Evolutionary conservation across 2,888 invertebrate genomes (phyloP), one percentile per base, ranked within the genome.

Genomic region (Epinotia demarniana): DNA sequence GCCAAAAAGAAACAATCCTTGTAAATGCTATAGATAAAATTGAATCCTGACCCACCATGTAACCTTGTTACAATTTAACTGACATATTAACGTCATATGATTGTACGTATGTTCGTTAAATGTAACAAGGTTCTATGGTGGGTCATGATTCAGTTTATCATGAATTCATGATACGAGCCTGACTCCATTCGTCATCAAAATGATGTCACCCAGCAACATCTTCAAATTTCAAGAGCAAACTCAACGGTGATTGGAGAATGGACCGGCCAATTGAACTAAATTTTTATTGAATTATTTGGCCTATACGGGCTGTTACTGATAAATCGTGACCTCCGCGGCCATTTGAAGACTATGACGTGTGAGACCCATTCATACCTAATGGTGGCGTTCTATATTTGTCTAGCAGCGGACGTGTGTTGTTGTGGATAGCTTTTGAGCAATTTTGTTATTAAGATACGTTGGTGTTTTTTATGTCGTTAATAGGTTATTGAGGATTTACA

Each of bases 231-330:
- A 74, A 73, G 57, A 33, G 49, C 58, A 70, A 64, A 60, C 84
- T 84, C 78, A 81, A 83, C 88, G 92, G 90, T 93, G 92, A 94
- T 93, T 93, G 93, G 93, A 88, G 90, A 92, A 92, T 91, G 85
- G 89, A 83, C 81, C 85, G 78, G 85, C 85, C 93, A 94, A 94
- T 94, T 94, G 92, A 87, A 84, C 92, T 93, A 93, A 94, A 90
- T 81, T 89, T 90, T 93, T 92, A 94, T 93, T 93, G 92, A 91
- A 89, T 92, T 93, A 93, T 93, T 90, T 92, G 90, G 90, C 78
- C 79, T 83, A 92, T 93, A 93, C 92, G 93, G 92, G 93, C 74
- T 73, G 78, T 79, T 73, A 77, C 90, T 87, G 84, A 76, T 81
- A 73, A 82, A 85, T 76, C 69, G 75, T 83, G 90, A 87, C 84